Evolutionary conservation across 2,888 invertebrate species (phyloP), one percentile per base, ranked within the genome.

Genomic region (Leuctra nigra): DNA sequence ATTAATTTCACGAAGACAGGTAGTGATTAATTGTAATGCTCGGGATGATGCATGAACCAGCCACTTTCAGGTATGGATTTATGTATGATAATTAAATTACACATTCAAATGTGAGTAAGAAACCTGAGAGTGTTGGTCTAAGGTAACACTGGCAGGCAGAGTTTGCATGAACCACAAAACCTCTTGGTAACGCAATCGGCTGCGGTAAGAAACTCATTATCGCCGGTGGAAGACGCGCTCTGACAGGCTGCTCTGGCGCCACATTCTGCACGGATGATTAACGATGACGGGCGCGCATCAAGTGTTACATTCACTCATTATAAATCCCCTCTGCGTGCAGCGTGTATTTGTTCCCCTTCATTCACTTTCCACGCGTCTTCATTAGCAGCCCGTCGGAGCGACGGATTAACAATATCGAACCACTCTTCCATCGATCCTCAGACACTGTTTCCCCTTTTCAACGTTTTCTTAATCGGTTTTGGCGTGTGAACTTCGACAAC

Each of bases 401-500:
- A 48, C 33, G 48, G 48, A 33, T 48, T 29, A 48, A 23, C 50
- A 35, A 50, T 50, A 50, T 50, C 50, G 50, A 33, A 33, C 50
- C 50, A 20, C 29, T 29, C 41, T 6, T n/a, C 41, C 11, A 2
- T 20, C 41, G 11, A 11, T 18, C 20, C 41, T 41, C 41, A 41
- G 18, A 41, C 50, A 20, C 16, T 16, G 13, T 20, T 50, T 33
- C 33, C 35, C n/a, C 50, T 50, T 50, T 50, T 50, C 20, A 50
- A 50, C 50, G 35, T 50, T 33, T 35, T 18, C 33, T 50, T 50
- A 50, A 50, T 50, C 50, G 50, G 50, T 50, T 35, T 33, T 50
- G 50, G 50, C 50, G 50, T 50, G 50, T 50, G 50, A 50, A 50
- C 50, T 50, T 33, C 23, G 50, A 50, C 50, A 50, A 50, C 33